Evolutionary conservation across 2,113 vertebrate species (phyloP), one percentile per base, ranked within the genome.

Genomic region (Pao palembangensis): DNA sequence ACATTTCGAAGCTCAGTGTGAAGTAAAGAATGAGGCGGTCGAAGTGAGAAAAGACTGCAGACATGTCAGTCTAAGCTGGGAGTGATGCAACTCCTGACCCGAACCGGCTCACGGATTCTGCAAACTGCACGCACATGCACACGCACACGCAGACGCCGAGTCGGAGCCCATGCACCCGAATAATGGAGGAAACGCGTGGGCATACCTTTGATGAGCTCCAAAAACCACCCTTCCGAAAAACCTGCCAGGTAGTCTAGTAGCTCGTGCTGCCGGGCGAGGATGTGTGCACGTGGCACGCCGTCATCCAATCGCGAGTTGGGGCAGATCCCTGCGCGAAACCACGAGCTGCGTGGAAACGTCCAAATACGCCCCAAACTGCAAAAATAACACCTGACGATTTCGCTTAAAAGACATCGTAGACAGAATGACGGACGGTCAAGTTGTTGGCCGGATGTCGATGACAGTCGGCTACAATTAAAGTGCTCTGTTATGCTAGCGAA

Each of bases 211-310:
- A 1, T 7, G 48, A 55, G 8, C 44, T 7, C 5, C n/a, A 41
- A 21, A 28, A 1, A 10, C 13, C 0, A 17, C 18, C 0, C 7
- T 8, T 6, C n/a, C 8, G 8, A 46, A 6, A 13, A 47, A 75
- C 28, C 67, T 76, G 65, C 3, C 71, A 73, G 60, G 43, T 74
- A 44, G 2, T 52, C 65, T 23, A 61, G 13, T 20, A 54, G 66
- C 51, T 64, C 55, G 6, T 21, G 52, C 19, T 56, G 43, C 43
- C 44, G 41, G 46, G 64, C 61, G 47, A 43, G 60, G 64, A 52
- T 54, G 55, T 41, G 75, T 54, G 38, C 91, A 91, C 86, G 90
- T 91, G 89, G 86, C 86, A 81, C 4, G 15, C 13, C 0, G 8
- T 76, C 64, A 11, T 65, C 90, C 90, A 91, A 90, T 91, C 73